phyloP scores from a whole-genome alignment of 1,140 invertebrate genomes.

The Tetragonula clypearis region DNA sequence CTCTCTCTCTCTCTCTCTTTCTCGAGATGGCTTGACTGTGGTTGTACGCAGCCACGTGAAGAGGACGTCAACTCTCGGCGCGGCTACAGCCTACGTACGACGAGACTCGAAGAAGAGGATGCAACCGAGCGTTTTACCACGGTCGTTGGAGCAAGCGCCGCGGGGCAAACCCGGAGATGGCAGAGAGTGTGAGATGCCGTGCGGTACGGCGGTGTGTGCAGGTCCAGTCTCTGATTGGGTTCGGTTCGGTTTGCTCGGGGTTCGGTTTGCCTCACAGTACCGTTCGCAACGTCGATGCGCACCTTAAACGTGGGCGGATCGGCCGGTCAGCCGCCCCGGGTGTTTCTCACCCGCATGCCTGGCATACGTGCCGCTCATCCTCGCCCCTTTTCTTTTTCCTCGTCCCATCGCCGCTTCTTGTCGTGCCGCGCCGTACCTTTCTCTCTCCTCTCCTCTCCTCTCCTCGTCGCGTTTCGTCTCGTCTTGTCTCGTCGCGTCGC shows the following conservation, averaged over 20 bases:
- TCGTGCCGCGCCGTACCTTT: not conserved
- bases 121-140: conserved; percentile 28
- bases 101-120: conserved; percentile 1
- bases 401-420: not conserved
- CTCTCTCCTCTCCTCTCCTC: not conserved
- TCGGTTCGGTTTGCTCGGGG: not conserved
- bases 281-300: conserved; percentile 57
- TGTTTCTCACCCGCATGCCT: conserved; percentile 79
- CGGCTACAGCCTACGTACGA: not conserved
- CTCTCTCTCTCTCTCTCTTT: not conserved
- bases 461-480: not conserved
- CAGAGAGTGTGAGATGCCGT: conserved; percentile 34
- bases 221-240: not conserved
- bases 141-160: conserved; percentile 2
- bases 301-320: conserved; percentile 78
- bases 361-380: conserved; percentile 65
- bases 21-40: conserved; percentile 34
- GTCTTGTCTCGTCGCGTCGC: not conserved
- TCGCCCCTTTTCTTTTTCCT: conserved; percentile 33
- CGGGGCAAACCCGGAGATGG: conserved; percentile 15
- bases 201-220: not conserved
- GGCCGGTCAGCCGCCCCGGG: conserved; percentile 65
- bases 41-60: conserved; percentile 9
- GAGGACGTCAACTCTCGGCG: conserved; percentile 7
- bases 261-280: not conserved